Base-by-base conservation (phyloP, 2,888 invertebrate genomes). In the Drosophila differens region DNA sequence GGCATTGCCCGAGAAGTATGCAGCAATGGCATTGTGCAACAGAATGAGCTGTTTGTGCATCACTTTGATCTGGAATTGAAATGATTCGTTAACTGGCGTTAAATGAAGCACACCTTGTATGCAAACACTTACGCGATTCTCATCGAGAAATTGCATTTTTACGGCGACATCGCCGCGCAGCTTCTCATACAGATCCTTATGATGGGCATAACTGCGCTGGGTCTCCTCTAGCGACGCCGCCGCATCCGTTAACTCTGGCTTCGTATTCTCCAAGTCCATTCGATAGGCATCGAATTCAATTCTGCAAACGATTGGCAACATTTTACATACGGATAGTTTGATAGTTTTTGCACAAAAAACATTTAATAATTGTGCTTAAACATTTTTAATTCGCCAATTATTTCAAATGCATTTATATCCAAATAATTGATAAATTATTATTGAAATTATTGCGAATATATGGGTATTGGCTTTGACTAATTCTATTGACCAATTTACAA, bases 261-360 rank as follows among this genome's bases (percentile, higher is more conserved):
- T 96, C 85, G 97, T 94, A 64, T 96, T 95, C 93, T 99, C 98
- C 90, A 99, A 94, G 94, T 99, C 99, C 92, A 97, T 97, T 92
- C 99, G 96, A 94, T 99, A 99, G 57, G 99, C 99, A 95, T 99
- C 99, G 93, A 98, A 99, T 93, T 99, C 99, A 93, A 99, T 96
- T 93, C 98, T 97, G 22, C 9, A 55, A 44, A n/a, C 6, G 2
- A 47, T 25, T 25, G 14, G 0, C 9, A 25, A 47, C 9, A 25
- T 16, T 47, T 47, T 47, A 47, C 41, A 41, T n/a, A 41, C 10
- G 4, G 10, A 41, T 10, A 41, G 10, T 41, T n/a, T n/a, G 19
- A 39, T n/a, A n/a, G 4, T 41, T 10, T 41, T n/a, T 41, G 2
- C 10, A 41, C 41, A 41, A 10, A 41, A n/a, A 41, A 10, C 41